Evolutionary conservation across 2,113 vertebrate species (phyloP).

Genomic region (Grammomys surdaster): DNA sequence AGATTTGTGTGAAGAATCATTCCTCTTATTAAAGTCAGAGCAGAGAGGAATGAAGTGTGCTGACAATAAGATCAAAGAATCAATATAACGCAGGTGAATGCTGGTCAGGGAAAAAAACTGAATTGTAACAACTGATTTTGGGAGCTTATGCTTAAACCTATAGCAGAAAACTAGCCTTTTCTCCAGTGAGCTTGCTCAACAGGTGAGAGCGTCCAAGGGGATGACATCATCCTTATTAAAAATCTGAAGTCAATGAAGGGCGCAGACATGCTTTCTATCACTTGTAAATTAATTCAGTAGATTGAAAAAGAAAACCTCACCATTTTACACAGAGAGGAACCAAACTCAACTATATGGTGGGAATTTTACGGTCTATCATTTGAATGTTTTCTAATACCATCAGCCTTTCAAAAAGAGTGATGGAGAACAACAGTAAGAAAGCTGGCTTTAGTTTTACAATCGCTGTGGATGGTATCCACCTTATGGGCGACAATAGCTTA

Average conservation of each 20-base stretch:
- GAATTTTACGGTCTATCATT: not conserved
- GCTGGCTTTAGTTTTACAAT: not conserved
- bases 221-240: not conserved
- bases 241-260: not conserved
- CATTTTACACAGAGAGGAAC: not conserved
- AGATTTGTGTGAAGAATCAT: conserved; percentile 23
- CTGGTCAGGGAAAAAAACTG: not conserved
- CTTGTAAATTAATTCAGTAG: not conserved
- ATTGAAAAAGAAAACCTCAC: not conserved
- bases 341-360: not conserved
- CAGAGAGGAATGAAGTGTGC: conserved; percentile 34
- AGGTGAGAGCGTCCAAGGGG: not conserved
- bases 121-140: not conserved
- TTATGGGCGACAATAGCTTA: not conserved
- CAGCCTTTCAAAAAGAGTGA: conserved; percentile 6
- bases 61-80: conserved; percentile 71
- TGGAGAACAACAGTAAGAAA: not conserved
- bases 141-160: not conserved
- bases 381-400: not conserved
- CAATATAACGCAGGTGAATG: conserved; percentile 32
- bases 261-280: not conserved
- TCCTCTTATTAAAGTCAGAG: conserved; percentile 65
- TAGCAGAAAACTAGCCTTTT: not conserved
- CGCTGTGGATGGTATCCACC: not conserved
- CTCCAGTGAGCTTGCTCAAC: not conserved